phyloP scores from a whole-genome alignment of 2,113 vertebrate genomes.

The Morone chrysops region DNA sequence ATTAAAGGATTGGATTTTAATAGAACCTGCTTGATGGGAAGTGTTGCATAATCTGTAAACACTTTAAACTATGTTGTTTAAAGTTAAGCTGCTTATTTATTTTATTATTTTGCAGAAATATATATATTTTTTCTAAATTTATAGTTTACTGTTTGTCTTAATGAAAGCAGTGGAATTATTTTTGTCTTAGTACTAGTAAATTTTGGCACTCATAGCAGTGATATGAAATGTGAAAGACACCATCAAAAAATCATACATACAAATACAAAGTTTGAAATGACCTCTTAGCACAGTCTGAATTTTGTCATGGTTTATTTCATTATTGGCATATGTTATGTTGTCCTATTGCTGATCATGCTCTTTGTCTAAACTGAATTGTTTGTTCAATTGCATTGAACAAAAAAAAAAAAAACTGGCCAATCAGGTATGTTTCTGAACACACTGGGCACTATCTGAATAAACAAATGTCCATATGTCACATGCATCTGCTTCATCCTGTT shows the following conservation, averaged over 20 bases:
- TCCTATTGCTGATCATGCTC: not conserved
- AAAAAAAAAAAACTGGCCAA: constrained; percentile 24
- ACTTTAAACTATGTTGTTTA: not conserved
- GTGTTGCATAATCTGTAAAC: not conserved
- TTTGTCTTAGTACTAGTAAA: not conserved
- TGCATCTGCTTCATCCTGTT: constrained; percentile 48
- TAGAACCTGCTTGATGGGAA: constrained; percentile 9
- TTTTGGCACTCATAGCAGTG: not conserved
- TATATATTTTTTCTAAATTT: not conserved
- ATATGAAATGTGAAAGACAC: not conserved
- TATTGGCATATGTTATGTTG: not conserved
- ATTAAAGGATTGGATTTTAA: constrained; percentile 9
- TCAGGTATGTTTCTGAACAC: constrained; percentile 39
- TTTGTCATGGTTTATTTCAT: not conserved
- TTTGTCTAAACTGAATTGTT: constrained; percentile 6
- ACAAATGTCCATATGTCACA: constrained; percentile 67
- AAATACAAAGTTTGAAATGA: not conserved
- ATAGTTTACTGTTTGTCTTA: not conserved
- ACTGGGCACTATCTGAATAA: constrained; percentile 4
- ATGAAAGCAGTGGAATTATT: not conserved
- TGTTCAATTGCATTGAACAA: constrained; percentile 3
- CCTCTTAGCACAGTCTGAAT: not conserved
- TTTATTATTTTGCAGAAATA: not conserved
- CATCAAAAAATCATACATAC: not conserved
- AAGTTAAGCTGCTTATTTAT: not conserved